These are phyloP conservation scores for Rhinoptilus africanus DNA, from an alignment of 2,113 vertebrate genomes.

Conservation along the genomic window DNA sequence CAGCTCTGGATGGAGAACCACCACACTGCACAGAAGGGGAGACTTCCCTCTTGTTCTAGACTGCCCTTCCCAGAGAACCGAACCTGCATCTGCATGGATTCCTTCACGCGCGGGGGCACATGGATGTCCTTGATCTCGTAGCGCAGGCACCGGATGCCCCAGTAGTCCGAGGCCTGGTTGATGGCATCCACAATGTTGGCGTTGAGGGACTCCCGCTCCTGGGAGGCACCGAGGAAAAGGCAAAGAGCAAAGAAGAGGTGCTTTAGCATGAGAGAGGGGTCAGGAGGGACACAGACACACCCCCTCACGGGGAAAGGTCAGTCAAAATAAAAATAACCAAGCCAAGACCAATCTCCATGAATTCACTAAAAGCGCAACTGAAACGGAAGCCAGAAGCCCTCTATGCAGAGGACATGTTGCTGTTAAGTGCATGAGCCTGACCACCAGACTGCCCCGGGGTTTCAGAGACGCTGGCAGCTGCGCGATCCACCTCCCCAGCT, in stretches of 20 bases:
- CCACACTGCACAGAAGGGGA: background rate
- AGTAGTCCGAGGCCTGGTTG: background rate
- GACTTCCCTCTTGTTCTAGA: background rate
- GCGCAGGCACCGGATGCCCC: background rate
- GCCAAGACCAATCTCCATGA: background rate
- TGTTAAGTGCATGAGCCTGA: background rate
- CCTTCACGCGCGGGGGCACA: background rate
- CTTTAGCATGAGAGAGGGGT: background rate
- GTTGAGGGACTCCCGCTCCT: background rate
- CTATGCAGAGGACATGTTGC: background rate
- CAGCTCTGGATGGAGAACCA: background rate
- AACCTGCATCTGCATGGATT: background rate
- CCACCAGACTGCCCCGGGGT: no score
- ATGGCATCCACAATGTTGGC: background rate
- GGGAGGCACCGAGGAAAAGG: background rate
- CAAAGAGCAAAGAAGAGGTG: background rate
- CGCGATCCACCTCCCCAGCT: background rate
- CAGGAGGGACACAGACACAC: background rate
- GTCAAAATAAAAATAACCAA: background rate
- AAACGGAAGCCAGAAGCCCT: background rate
- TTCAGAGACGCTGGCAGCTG: background rate
- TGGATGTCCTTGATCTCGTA: background rate
- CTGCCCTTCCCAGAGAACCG: background rate
- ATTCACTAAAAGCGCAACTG: no score
- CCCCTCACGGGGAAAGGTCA: background rate